Percentiles rank a stretch among this genome's conserved stretches.
Conservation (phyloP, 2,113 vertebrate genomes). For the Lucifuga dentata region DNA sequence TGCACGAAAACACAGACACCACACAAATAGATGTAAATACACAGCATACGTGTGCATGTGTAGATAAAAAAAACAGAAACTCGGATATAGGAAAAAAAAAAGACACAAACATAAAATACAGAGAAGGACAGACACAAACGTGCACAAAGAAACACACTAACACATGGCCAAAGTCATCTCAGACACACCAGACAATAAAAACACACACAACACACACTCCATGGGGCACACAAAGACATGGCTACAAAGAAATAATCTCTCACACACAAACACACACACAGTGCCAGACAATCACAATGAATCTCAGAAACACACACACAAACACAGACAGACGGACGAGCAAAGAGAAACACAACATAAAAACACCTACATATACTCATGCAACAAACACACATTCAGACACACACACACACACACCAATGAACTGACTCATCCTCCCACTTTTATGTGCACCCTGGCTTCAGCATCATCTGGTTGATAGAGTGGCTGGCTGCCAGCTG, state of each 20-base stretch:
- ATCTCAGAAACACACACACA: conserved; percentile 1
- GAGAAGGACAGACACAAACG: neutral
- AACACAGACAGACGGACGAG: neutral
- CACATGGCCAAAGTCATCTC: neutral
- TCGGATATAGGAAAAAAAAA: neutral
- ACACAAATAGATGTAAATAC: no score
- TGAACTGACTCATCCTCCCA: conserved; percentile 51
- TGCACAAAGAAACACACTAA: neutral
- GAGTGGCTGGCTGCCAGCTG: conserved; percentile 66
- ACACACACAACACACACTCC: conserved; percentile 14
- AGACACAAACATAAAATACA: neutral
- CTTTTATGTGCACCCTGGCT: conserved; percentile 69
- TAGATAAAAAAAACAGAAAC: conserved; percentile 4
- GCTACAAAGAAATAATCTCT: conserved; percentile 3
- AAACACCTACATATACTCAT: conserved; percentile 3
- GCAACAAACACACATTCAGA: conserved; percentile 5
- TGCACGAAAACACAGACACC: neutral
- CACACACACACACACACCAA: conserved; percentile 18
- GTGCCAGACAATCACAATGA: no score
- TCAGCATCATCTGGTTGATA: conserved; percentile 59
- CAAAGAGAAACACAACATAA: conserved; percentile 4
- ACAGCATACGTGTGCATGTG: no score
- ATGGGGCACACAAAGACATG: neutral
- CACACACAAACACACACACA: neutral
- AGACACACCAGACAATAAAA: neutral